Evolutionary conservation across 35 echinoderm and acorn worm genomes (phyloP).

Genomic region (Heliocidaris tuberculata): DNA sequence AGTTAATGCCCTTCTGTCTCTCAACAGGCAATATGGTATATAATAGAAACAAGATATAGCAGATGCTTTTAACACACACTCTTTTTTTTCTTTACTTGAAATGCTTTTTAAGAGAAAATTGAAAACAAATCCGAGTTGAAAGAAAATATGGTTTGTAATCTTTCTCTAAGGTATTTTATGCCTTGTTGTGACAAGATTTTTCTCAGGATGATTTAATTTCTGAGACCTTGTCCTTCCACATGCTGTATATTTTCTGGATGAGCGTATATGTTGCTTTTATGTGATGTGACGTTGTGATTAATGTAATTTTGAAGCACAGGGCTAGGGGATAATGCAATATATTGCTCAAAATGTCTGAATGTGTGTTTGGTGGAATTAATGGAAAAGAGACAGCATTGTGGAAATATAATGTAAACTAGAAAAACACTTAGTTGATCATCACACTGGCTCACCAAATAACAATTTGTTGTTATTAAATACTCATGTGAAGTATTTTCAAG

Average conservation of each 20-base stretch:
- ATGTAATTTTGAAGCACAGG: neutral
- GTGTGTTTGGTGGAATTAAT: neutral
- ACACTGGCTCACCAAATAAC: no score
- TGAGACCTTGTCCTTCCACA: neutral
- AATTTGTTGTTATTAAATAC: no score
- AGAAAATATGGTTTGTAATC: neutral
- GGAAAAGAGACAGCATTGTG: neutral
- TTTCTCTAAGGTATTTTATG: neutral
- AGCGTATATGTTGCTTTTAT: neutral
- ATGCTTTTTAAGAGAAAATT: neutral
- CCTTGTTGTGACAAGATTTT: neutral
- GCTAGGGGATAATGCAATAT: neutral
- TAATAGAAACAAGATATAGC: no score
- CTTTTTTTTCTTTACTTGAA: neutral
- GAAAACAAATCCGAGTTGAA: neutral
- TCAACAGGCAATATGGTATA: no score
- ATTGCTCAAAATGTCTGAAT: neutral
- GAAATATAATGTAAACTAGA: neutral
- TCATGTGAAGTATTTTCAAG: no score
- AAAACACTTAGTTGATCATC: no score
- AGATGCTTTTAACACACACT: no score
- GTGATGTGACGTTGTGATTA: neutral
- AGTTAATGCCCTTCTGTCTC: no score
- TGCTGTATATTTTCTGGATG: neutral
- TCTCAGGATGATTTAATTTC: neutral